phyloP scores from a whole-genome alignment of 2,888 invertebrate species.

The Acanthosepion esculentum region DNA sequence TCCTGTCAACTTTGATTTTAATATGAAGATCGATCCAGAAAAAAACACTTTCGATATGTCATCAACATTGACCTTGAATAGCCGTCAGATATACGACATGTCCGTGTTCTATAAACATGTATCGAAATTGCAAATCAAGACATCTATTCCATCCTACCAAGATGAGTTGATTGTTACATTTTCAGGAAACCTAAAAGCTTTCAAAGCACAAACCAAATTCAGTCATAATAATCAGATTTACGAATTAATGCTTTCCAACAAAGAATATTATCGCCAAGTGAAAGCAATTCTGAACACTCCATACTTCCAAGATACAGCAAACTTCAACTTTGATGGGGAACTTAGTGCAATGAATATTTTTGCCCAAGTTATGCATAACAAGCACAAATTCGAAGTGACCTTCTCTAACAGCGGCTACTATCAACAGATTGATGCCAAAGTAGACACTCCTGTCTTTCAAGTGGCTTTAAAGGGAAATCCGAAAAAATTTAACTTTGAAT shows the following conservation, averaged over 20 bases:
- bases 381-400: background rate
- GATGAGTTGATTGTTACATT: background rate
- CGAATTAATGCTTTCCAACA: background rate
- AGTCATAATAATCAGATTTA: background rate
- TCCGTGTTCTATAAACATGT: background rate
- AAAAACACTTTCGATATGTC: background rate
- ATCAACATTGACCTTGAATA: background rate
- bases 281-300: background rate
- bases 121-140: background rate
- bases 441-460: background rate
- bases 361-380: background rate
- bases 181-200: background rate
- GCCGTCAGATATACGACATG: background rate
- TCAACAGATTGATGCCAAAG: background rate
- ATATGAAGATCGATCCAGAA: background rate
- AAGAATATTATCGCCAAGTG: background rate
- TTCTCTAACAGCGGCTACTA: background rate
- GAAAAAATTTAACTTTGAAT: background rate
- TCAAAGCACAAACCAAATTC: background rate
- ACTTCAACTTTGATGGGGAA: background rate
- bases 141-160: background rate
- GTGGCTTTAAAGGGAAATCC: background rate
- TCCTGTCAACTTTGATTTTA: background rate
- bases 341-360: background rate
- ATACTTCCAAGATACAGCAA: slow-evolving; percentile 18